Evolutionary conservation across 1,140 invertebrate genomes (phyloP), one percentile per base, ranked within the genome.

Genomic region (Ceratina calcarata): DNA sequence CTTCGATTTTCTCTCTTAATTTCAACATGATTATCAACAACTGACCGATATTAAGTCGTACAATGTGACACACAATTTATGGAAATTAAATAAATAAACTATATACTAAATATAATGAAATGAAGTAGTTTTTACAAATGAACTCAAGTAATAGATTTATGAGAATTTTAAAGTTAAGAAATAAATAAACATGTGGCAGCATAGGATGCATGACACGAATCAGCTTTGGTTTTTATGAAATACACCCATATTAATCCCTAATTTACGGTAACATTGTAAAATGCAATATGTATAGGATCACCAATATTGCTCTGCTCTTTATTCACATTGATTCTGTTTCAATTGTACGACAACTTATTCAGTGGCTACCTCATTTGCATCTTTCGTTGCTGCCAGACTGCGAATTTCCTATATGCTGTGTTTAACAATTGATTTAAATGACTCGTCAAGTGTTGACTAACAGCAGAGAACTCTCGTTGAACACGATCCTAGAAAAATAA

Each of bases 351-450:
- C 18, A 86, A 70, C 27, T 78, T 83, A 66, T 82, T 76, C 81
- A 79, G 81, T 65, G 93, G 94, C 94, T 95, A 95, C 94, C 95
- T 94, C 88, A 95, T 92, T 86, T 95, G 94, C 85, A 95, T 94
- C 88, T 96, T 95, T 78, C 96, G 93, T 88, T 96, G 96, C 91
- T 98, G 97, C 97, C 97, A 98, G 3, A 96, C 92, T 51, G 94
- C 95, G 93, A 96, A 98, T 90, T 98, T 98, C 74, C 95, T 94
- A 87, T 96, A 97, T 2, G 97, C 97, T 13, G 96, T 95, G 87
- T 96, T 95, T 68, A 98, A 93, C 88, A 98, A 94, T 91, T 96
- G 96, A 91, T 97, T 97, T 85, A 98, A 93, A 91, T 98, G 97
- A 92, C 95, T 95, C n/a, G 97, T 97, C 18, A 98, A 89, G 72